These are phyloP conservation scores for Cataglyphis altisquamis DNA, from an alignment of 2,888 invertebrate genomes.

Conservation along the genomic window DNA sequence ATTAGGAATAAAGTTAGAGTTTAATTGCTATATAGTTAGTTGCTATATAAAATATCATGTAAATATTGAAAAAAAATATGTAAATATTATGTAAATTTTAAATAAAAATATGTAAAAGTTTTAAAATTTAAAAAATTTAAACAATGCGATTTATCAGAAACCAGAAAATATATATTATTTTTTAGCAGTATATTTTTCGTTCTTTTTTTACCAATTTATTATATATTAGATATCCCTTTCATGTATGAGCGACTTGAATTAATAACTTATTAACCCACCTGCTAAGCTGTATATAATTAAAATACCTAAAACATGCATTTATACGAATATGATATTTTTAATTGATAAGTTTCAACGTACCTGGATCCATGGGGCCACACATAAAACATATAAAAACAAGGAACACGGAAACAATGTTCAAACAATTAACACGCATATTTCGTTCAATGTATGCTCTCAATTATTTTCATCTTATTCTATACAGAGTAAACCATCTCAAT, in stretches of 20 bases:
- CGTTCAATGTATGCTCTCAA: constrained; percentile 11
- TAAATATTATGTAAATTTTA: background rate
- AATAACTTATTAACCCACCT: background rate
- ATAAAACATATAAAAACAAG: constrained; percentile 75
- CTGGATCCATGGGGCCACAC: constrained; percentile 81
- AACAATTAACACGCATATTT: constrained; percentile 61
- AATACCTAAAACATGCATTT: constrained; percentile 2
- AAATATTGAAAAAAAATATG: too few species aligned
- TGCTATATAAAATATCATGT: too few species aligned
- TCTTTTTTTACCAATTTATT: background rate
- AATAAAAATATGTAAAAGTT: background rate
- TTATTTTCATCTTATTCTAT: constrained; percentile 10
- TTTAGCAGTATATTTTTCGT: background rate
- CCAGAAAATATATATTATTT: background rate
- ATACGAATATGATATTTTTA: constrained; percentile 1
- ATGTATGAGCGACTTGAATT: constrained; percentile 18
- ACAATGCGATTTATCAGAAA: background rate
- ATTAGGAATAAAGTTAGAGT: background rate
- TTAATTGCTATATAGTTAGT: background rate
- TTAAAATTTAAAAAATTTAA: background rate
- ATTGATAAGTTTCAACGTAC: constrained; percentile 78
- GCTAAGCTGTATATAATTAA: background rate
- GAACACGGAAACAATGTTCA: constrained; percentile 67
- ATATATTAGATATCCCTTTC: constrained; percentile 24
- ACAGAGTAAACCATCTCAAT: constrained; percentile 26